Base-by-base conservation (phyloP, 2,113 vertebrate species). In the Coryphaenoides rupestris region DNA sequence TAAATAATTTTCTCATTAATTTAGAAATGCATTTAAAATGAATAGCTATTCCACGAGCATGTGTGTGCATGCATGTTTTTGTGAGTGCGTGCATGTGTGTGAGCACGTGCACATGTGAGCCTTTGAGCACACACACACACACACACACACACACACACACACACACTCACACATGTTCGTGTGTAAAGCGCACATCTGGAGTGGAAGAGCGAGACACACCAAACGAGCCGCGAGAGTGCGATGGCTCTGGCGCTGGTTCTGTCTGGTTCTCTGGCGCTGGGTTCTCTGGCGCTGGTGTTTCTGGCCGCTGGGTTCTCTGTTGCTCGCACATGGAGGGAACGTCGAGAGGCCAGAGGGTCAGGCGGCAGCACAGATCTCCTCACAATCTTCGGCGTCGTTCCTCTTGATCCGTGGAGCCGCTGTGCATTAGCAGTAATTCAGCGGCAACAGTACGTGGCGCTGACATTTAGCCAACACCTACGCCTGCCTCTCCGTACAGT, bases 291-390 rank as follows among this genome's bases (percentile, higher is more conserved):
- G 10, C 33, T 12, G n/a, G n/a, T n/a, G n/a, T n/a, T n/a, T n/a
- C n/a, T n/a, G n/a, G n/a, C n/a, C 21, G 14, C 24, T 63, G 23
- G 2, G 33, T 2, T 40, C 33, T 12, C 28, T 33, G 5, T 33
- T 1, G 10, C 33, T 12, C 63, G 9, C 49, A 53, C 19, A 7
- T 17, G n/a, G 53, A 17, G 19, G 23, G 72, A 75, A 84, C 66
- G 65, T 47, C 68, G 77, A 54, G n/a, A 65, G 63, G 77, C 75
- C 69, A 77, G 49, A 71, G 70, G 79, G 16, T 65, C 63, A 69
- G 62, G 69, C 55, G 47, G 16, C 60, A 61, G 45, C 53, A 47
- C 68, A 74, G 64, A 66, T 15, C 59, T 46, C 26, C 65, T 71
- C 64, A 40, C 49, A 57, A 14, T 74, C 56, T 63, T 60, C 58